phyloP scores from a whole-genome alignment of 2,113 vertebrate species.

The Isichthys henryi region DNA sequence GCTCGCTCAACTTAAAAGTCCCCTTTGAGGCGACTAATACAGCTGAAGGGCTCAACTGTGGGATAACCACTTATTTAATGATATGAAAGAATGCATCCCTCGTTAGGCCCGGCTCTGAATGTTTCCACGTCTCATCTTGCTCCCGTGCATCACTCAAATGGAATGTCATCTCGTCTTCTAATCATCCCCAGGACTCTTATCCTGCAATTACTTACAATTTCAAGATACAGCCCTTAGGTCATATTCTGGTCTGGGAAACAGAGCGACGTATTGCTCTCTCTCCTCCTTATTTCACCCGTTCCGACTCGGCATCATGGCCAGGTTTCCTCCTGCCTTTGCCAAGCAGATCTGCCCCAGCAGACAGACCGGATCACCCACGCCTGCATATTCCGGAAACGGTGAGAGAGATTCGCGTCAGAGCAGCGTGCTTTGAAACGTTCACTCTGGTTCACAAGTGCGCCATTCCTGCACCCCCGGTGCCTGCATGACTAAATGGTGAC shows the following conservation, averaged over 20 bases:
- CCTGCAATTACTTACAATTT: constrained; percentile 92
- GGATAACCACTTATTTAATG: constrained; percentile 42
- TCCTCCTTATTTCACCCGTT: neutral
- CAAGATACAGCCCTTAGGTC: constrained; percentile 69
- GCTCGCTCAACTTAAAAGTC: neutral
- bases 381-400: neutral
- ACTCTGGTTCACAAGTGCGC: neutral
- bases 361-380: neutral
- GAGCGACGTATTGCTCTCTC: constrained; percentile 42
- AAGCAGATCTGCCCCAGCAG: neutral
- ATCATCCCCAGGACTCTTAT: constrained; percentile 85
- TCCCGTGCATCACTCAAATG: constrained; percentile 85
- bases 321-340: neutral
- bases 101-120: constrained; percentile 42
- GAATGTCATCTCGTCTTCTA: constrained; percentile 83
- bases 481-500: neutral
- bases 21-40: neutral
- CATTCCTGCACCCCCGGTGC: neutral
- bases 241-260: constrained; percentile 77
- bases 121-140: constrained; percentile 55
- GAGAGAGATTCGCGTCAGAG: neutral
- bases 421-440: neutral
- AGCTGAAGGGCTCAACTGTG: constrained; percentile 27
- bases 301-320: neutral
- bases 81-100: constrained; percentile 48